phyloP scores from a whole-genome alignment of 1,140 invertebrate genomes.

The Sesamia nonagrioides region DNA sequence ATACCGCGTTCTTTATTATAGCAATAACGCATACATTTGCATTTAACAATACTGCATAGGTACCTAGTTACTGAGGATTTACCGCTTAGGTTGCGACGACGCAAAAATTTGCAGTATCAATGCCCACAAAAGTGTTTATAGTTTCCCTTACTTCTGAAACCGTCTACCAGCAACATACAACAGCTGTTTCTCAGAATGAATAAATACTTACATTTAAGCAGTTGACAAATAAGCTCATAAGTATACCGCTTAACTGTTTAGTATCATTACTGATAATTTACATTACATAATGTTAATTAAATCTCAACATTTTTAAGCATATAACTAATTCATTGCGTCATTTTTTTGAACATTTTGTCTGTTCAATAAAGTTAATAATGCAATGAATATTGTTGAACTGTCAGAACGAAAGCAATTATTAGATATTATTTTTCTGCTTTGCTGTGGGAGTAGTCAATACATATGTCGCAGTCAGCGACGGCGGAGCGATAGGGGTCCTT shows the following conservation, averaged over 20 bases:
- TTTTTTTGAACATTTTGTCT: too few species aligned
- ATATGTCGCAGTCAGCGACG: too few species aligned
- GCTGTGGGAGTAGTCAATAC: too few species aligned
- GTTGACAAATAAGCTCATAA: not conserved
- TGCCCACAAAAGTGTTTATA: constrained; percentile 2
- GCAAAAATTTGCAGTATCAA: constrained; percentile 12
- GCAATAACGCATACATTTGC: not conserved
- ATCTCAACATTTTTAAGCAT: too few species aligned
- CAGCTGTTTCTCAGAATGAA: not conserved
- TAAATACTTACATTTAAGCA: not conserved
- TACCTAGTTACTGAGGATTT: constrained; percentile 13
- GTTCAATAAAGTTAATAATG: too few species aligned
- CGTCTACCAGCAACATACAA: not conserved
- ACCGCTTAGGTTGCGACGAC: not conserved
- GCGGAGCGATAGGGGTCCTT: too few species aligned
- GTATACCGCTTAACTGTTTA: not conserved
- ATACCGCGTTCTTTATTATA: constrained; percentile 12
- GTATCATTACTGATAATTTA: too few species aligned
- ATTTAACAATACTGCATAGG: not conserved
- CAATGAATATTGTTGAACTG: too few species aligned
- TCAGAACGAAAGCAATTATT: too few species aligned
- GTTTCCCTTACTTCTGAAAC: not conserved
- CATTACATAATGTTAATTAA: too few species aligned
- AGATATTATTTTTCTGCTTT: too few species aligned
- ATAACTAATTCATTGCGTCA: too few species aligned